Conservation (phyloP, 2,888 invertebrate genomes). For the Microchrysa polita region DNA sequence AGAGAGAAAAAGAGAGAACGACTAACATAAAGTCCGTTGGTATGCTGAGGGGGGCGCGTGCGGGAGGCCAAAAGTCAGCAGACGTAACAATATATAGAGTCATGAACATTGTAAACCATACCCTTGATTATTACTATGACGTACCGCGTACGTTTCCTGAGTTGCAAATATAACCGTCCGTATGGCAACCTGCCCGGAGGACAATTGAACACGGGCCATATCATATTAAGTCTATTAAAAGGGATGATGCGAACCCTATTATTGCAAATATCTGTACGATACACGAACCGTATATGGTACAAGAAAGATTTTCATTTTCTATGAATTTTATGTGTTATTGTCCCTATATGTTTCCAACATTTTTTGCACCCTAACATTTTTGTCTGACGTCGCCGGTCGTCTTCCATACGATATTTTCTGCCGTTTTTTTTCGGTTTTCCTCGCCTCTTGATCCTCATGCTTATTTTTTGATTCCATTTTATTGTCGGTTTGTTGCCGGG, state of each 20-base stretch:
- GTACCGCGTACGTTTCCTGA: no score
- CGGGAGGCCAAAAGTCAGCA: not conserved
- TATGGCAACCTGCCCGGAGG: not conserved
- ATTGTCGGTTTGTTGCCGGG: not conserved
- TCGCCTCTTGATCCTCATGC: not conserved
- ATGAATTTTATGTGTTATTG: constrained; percentile 25
- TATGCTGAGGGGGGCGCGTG: not conserved
- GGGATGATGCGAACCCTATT: constrained; percentile 21
- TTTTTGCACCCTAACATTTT: not conserved
- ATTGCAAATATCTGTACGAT: constrained; percentile 30
- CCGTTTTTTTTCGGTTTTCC: no score
- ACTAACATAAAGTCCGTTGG: not conserved
- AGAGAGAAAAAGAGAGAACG: no score
- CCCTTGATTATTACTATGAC: no score
- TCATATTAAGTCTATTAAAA: constrained; percentile 24
- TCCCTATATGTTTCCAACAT: constrained; percentile 12
- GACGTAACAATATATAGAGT: not conserved
- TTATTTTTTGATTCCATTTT: constrained; percentile 31
- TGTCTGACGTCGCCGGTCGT: not conserved
- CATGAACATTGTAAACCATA: not conserved
- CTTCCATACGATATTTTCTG: no score
- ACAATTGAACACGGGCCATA: constrained; percentile 16
- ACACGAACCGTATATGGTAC: constrained; percentile 1
- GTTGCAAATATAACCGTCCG: no score
- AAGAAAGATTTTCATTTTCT: constrained; percentile 36